phyloP scores from a whole-genome alignment of 37 sponge, comb jelly and placozoan genomes.

The Aphrocallistes beatrix region DNA sequence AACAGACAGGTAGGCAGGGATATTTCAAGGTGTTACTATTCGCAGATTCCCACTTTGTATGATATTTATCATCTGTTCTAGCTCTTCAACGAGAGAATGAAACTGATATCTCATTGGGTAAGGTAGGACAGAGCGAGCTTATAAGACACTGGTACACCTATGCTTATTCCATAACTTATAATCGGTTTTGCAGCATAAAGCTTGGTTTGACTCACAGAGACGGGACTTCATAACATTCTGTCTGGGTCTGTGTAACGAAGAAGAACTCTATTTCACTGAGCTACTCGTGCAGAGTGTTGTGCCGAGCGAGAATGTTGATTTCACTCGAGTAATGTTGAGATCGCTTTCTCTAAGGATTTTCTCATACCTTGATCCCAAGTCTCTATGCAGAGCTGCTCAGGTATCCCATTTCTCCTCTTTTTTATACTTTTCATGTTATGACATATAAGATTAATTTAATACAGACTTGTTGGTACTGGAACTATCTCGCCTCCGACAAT shows the following conservation, averaged over 20 bases:
- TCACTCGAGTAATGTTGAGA: conserved; percentile 38
- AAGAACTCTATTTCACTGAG: conserved; percentile 26
- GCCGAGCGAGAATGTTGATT: conserved; percentile 16
- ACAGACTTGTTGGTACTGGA: conserved; percentile 60
- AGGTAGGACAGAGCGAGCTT: too few relatives aligned
- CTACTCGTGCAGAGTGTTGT: conserved; percentile 22
- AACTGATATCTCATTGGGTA: conserved; percentile 53
- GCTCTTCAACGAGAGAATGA: conserved; percentile 46
- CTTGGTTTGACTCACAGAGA: conserved; percentile 41
- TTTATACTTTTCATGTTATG: not conserved
- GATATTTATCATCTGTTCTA: not conserved
- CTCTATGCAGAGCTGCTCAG: conserved; percentile 54
- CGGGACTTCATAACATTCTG: conserved; percentile 33
- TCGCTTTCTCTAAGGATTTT: conserved; percentile 32
- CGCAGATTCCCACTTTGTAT: not conserved
- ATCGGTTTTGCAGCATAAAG: conserved; percentile 24
- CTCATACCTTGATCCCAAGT: conserved; percentile 41
- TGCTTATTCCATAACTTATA: not conserved
- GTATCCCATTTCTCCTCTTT: conserved; percentile 3
- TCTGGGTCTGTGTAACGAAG: conserved; percentile 22
- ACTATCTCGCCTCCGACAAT: conserved; percentile 34
- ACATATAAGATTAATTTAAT: not conserved
- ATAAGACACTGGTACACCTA: too few relatives aligned
- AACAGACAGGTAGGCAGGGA: conserved; percentile 40
- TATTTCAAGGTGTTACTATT: not conserved